Conservation (phyloP, 2,888 invertebrate genomes). For the Callyntrura sp. region DNA sequence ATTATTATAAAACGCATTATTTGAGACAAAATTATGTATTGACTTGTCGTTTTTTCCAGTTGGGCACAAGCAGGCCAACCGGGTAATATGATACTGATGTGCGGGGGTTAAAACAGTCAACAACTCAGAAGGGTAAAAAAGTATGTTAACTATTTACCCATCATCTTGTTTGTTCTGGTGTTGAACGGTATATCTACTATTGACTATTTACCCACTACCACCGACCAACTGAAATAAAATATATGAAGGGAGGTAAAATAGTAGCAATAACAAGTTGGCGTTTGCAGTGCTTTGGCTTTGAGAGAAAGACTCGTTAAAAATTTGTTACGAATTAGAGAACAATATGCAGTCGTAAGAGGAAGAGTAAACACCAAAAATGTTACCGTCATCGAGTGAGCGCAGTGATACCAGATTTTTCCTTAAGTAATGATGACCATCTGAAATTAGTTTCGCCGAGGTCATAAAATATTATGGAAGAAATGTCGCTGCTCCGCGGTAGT, state of each 20-base stretch:
- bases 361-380: constrained; percentile 2
- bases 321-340: constrained; percentile 13
- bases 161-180: neutral
- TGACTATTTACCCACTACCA: no score
- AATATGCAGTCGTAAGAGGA: neutral
- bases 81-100: constrained; percentile 67
- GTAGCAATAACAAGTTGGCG: neutral
- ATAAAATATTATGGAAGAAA: neutral
- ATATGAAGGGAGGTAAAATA: constrained; percentile 30
- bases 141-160: constrained; percentile 3
- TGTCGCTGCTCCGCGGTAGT: neutral
- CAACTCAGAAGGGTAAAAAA: constrained; percentile 27
- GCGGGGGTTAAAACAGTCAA: constrained; percentile 19
- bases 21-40: constrained; percentile 65
- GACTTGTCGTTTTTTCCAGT: constrained; percentile 48
- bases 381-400: neutral
- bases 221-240: neutral
- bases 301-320: constrained; percentile 17
- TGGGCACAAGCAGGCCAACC: neutral
- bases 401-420: neutral
- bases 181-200: neutral
- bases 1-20: neutral
- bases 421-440: neutral
- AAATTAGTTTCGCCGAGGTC: neutral
- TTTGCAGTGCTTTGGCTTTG: neutral